Base-by-base conservation (phyloP, 2,797 vertebrate species). In the Holocentrus rufus region DNA sequence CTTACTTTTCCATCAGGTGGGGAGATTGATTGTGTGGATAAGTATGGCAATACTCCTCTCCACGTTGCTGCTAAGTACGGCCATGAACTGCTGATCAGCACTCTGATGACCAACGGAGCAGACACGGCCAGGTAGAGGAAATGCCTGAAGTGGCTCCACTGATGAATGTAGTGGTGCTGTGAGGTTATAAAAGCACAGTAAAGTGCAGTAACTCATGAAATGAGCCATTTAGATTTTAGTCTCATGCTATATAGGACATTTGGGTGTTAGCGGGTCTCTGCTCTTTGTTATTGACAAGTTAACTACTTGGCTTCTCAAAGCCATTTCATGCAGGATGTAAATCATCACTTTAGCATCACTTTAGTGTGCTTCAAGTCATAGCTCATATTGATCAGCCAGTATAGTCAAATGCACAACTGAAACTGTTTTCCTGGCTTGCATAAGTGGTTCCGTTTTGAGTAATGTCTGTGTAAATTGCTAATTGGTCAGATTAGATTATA, bases 11-110 rank as follows among this genome's bases (percentile, higher is more conserved):
- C 27, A 6, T 71, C 77, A 99, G 97, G 97, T 92, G 97, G 96
- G 30, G 96, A 99, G 90, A 98, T 99, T 65, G 96, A 99, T 89
- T 97, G 96, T 79, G 95, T 96, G 84, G 97, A 98, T 94, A 96
- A 95, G 90, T 96, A 95, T 90, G 97, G 97, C 94, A 97, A 99
- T 95, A 98, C 97, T 81, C 96, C 97, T 87, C 95, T 99, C 90
- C 97, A 99, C 42, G 95, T 98, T 92, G 97, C 97, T 93, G 97
- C 97, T 96, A 97, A 97, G 93, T 97, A 97, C 0, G 97, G 97
- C 91, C 97, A 99, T 64, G 97, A 99, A 93, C 95, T 98, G 91
- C 96, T 98, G 88, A 97, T 99, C 92, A 97, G 96, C 93, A 97
- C 96, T 86, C 95, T 98, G 87, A 97, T 98, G 96, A 98, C 96